Evolutionary conservation across 2,888 invertebrate species (phyloP).

Genomic region (Panorpa germanica): DNA sequence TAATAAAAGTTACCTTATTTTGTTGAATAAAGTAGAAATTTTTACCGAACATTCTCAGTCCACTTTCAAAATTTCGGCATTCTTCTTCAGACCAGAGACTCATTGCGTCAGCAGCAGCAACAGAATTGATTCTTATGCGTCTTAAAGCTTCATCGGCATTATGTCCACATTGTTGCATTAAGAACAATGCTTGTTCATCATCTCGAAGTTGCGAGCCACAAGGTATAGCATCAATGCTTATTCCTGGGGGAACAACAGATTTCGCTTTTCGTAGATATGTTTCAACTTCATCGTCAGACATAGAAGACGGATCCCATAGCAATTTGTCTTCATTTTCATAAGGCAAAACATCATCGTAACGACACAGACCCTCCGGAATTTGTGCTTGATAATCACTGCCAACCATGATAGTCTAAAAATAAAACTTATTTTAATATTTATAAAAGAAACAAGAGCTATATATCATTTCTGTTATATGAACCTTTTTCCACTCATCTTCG

Average conservation of each 20-base stretch:
- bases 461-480: too few relatives aligned
- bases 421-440: too few relatives aligned
- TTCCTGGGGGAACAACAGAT: too few relatives aligned
- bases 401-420: too few relatives aligned
- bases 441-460: too few relatives aligned
- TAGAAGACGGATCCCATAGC: conserved; percentile 74
- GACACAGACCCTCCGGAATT: conserved; percentile 80
- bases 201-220: conserved; percentile 63
- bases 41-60: conserved; percentile 83
- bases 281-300: conserved; percentile 55
- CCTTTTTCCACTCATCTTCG: conserved; percentile 76
- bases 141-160: conserved; percentile 86
- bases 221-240: conserved; percentile 36
- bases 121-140: conserved; percentile 54
- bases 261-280: conserved; percentile 67
- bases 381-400: conserved; percentile 86
- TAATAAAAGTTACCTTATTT: too few relatives aligned
- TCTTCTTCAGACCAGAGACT: conserved; percentile 95
- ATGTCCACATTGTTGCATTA: conserved; percentile 85
- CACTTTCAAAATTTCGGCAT: conserved; percentile 90
- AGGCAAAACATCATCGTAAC: conserved; percentile 84
- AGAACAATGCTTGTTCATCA: conserved; percentile 75
- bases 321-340: conserved; percentile 92
- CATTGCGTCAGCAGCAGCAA: too few relatives aligned
- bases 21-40: conserved; percentile 90